phyloP scores from a whole-genome alignment of 2,888 invertebrate species.

The Caenorhabditis parvicauda region DNA sequence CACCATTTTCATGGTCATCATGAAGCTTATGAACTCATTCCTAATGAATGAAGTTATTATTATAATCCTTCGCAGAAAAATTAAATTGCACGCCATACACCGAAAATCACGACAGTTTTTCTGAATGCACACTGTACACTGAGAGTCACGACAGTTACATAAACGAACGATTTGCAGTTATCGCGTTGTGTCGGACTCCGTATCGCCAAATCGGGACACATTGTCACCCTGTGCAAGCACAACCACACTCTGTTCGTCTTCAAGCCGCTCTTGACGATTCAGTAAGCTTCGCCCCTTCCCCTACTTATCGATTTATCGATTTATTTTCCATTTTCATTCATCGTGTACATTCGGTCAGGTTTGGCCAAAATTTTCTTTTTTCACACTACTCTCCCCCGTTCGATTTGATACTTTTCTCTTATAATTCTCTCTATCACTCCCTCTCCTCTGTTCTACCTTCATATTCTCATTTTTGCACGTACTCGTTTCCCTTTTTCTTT shows the following conservation, averaged over 20 bases:
- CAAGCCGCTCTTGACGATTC: constrained; percentile 39
- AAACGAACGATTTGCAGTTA: too few relatives aligned
- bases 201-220: constrained; percentile 44
- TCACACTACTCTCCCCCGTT: constrained; percentile 1
- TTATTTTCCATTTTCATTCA: background rate
- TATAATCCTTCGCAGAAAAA: too few relatives aligned
- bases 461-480: constrained; percentile 7
- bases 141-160: too few relatives aligned
- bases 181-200: constrained; percentile 56
- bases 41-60: too few relatives aligned
- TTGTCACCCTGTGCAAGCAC: constrained; percentile 55
- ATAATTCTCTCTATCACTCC: background rate
- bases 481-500: constrained; percentile 7
- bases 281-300: too few relatives aligned
- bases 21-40: too few relatives aligned
- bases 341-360: background rate
- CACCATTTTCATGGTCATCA: too few relatives aligned
- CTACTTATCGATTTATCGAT: background rate
- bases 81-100: too few relatives aligned
- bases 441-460: background rate
- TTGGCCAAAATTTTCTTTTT: constrained; percentile 10
- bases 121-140: too few relatives aligned
- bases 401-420: background rate
- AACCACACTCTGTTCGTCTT: constrained; percentile 54
- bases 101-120: too few relatives aligned